Evolutionary conservation across 2,888 invertebrate genomes (phyloP).

Genomic region (Crocallis elinguaria): DNA sequence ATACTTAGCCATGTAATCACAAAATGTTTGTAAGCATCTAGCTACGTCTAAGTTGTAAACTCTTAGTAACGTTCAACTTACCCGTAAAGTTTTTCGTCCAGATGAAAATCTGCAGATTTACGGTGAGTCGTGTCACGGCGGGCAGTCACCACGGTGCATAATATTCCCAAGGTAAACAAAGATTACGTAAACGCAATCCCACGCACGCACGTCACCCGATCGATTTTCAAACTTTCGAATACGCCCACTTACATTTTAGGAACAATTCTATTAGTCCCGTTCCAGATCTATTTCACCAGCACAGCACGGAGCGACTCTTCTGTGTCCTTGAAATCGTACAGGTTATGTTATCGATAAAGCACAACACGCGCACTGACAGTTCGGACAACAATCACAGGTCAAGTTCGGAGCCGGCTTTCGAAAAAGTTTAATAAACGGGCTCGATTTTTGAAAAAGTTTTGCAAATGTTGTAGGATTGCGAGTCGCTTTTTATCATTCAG

Average conservation of each 20-base stretch:
- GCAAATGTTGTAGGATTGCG: constrained; percentile 44
- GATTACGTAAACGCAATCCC: constrained; percentile 84
- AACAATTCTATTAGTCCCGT: constrained; percentile 62
- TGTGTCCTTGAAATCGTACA: constrained; percentile 82
- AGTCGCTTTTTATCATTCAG: constrained; percentile 48
- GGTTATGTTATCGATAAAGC: constrained; percentile 84
- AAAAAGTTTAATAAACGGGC: constrained; percentile 50
- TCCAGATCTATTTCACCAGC: constrained; percentile 64
- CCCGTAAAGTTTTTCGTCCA: constrained; percentile 41
- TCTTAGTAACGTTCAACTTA: constrained; percentile 43
- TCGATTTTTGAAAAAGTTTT: constrained; percentile 51
- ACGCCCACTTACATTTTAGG: constrained; percentile 78
- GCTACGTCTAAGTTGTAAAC: constrained; percentile 3
- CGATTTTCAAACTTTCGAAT: constrained; percentile 84
- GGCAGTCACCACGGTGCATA: constrained; percentile 73
- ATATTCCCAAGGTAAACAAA: constrained; percentile 84
- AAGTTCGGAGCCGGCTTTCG: constrained; percentile 70
- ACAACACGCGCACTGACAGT: constrained; percentile 83
- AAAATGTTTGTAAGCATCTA: constrained; percentile 20
- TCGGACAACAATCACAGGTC: constrained; percentile 78
- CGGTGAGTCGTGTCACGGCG: constrained; percentile 52
- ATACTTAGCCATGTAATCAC: background rate
- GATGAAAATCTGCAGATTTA: constrained; percentile 33
- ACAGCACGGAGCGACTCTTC: constrained; percentile 66
- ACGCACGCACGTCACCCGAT: constrained; percentile 83